phyloP scores from a whole-genome alignment of 1,140 invertebrate species.

The Triops cancriformis region DNA sequence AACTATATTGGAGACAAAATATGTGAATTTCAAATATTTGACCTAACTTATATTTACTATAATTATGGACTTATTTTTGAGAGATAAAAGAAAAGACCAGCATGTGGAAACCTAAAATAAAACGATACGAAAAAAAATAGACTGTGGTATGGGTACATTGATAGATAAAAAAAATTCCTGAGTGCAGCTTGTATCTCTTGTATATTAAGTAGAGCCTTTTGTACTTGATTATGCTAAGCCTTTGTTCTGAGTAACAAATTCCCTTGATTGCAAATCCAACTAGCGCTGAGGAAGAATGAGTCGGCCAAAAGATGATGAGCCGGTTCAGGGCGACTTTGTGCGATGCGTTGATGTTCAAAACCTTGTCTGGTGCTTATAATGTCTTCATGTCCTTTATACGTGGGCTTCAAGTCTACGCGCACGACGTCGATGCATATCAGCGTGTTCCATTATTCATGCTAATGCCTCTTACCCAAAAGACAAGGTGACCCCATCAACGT shows the following conservation, averaged over 20 bases:
- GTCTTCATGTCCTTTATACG: background rate
- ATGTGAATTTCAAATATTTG: too few species aligned
- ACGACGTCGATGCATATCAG: background rate
- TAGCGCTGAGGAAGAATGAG: background rate
- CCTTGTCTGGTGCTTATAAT: background rate
- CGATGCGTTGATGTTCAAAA: background rate
- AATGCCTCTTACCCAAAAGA: conserved; percentile 11
- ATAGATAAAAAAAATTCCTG: too few species aligned
- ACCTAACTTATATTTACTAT: too few species aligned
- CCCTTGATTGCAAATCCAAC: background rate
- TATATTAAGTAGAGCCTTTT: background rate
- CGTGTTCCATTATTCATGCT: conserved; percentile 13
- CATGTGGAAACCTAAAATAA: too few species aligned
- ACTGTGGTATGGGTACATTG: too few species aligned
- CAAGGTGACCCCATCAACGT: conserved; percentile 9
- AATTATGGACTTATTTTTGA: too few species aligned
- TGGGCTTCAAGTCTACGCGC: background rate
- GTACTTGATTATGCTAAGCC: background rate
- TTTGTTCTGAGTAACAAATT: background rate
- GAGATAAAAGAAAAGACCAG: too few species aligned
- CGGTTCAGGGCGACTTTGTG: background rate
- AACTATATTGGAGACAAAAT: too few species aligned
- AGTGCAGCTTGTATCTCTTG: too few species aligned
- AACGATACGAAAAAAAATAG: too few species aligned
- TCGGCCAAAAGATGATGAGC: background rate